phyloP scores from a whole-genome alignment of 2,888 invertebrate species.

The Carterocephalus palaemon region DNA sequence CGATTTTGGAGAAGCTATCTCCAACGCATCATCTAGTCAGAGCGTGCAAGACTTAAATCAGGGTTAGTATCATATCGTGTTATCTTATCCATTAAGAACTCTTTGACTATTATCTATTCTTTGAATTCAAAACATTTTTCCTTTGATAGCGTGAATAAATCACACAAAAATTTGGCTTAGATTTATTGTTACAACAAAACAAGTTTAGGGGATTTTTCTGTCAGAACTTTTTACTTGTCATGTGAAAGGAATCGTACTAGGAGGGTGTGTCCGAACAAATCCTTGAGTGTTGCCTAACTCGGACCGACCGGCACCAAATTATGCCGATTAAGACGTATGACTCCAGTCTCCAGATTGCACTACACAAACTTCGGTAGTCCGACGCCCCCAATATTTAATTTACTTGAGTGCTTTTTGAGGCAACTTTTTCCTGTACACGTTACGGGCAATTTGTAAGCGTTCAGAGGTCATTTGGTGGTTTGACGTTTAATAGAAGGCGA shows the following conservation, averaged over 20 bases:
- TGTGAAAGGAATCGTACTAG: slow-evolving; percentile 43
- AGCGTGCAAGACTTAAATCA: slow-evolving; percentile 87
- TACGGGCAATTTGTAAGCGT: slow-evolving; percentile 72
- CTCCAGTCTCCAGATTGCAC: slow-evolving; percentile 63
- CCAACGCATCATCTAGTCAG: slow-evolving; percentile 90
- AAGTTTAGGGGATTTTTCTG: slow-evolving; percentile 32
- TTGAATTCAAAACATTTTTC: no score
- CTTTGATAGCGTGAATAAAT: no score
- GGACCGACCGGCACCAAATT: slow-evolving; percentile 65
- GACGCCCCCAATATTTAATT: slow-evolving; percentile 74
- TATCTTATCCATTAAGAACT: slow-evolving; percentile 1
- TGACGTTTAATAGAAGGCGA: slow-evolving; percentile 43
- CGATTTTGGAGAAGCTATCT: slow-evolving; percentile 84
- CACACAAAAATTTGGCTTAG: no score
- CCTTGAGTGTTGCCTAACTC: slow-evolving; percentile 56
- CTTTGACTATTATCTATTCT: no score
- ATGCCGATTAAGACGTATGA: slow-evolving; percentile 76
- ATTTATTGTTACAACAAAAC: no score
- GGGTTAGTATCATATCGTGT: slow-evolving; percentile 66
- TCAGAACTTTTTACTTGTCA: slow-evolving; percentile 54
- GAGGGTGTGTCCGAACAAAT: slow-evolving; percentile 65
- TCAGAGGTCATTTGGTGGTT: slow-evolving; percentile 53
- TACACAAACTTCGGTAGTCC: slow-evolving; percentile 56
- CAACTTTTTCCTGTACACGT: slow-evolving; percentile 65
- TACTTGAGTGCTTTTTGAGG: slow-evolving; percentile 74